phyloP scores from a whole-genome alignment of 2,797 vertebrate species.

The Sebastes hubbsi region DNA sequence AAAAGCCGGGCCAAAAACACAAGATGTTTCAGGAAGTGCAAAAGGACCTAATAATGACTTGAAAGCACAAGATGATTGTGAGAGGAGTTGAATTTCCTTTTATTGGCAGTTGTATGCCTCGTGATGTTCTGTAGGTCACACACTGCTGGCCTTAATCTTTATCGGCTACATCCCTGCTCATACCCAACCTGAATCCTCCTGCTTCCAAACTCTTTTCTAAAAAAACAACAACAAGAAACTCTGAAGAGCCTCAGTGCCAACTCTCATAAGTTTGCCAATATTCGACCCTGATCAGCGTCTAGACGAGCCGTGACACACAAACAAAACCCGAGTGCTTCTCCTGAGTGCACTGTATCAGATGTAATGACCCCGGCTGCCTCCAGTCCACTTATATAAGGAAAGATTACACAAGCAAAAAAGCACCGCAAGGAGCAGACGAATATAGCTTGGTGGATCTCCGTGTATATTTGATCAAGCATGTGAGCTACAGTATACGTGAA shows the following conservation, averaged over 20 bases:
- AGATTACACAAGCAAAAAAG: constrained; percentile 73
- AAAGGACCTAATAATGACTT: constrained; percentile 5
- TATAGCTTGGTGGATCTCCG: constrained; percentile 61
- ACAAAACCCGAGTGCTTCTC: constrained; percentile 37
- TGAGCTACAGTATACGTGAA: constrained; percentile 52
- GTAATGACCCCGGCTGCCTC: constrained; percentile 67
- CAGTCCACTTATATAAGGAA: constrained; percentile 75
- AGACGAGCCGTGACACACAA: constrained; percentile 61
- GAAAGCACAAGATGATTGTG: background rate
- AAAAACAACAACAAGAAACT: constrained; percentile 13
- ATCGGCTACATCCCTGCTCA: background rate
- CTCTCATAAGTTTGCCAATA: constrained; percentile 50
- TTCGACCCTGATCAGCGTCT: constrained; percentile 67
- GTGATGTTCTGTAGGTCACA: background rate
- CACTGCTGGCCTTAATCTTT: background rate
- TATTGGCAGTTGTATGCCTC: background rate
- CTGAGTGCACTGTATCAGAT: constrained; percentile 46
- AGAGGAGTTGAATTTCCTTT: constrained; percentile 11
- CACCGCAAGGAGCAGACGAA: constrained; percentile 54
- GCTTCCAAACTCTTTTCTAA: constrained; percentile 10
- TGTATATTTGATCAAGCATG: constrained; percentile 68
- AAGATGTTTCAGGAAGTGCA: background rate
- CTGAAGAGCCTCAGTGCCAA: constrained; percentile 26
- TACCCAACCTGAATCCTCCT: background rate
- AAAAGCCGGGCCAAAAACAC: background rate